Base-by-base conservation (phyloP, 2,113 vertebrate genomes). In the Peromyscus polionotus region DNA sequence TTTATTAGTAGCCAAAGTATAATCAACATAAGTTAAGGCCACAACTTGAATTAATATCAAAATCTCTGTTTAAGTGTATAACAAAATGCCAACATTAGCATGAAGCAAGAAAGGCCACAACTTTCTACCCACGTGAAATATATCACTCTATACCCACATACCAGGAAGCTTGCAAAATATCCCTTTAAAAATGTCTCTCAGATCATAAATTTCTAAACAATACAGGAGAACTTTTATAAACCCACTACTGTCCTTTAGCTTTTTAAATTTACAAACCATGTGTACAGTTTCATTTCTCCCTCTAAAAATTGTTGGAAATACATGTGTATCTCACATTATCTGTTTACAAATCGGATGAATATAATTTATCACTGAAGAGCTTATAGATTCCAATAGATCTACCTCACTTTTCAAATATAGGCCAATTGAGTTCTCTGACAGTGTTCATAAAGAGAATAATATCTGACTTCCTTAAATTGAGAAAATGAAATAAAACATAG, bases 61-160 rank as follows among this genome's bases (percentile, higher is more conserved):
- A 97, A 73, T 75, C 65, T 93, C 31, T 51, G 80, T 83, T 96
- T 79, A 61, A 95, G 68, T 89, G 20, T 94, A 54, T 92, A 95
- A 95, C 68, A 95, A 97, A 97, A 97, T 95, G 95, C 39, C 93
- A 95, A 83, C 24, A 94, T 97, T 91, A 97, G 54, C 85, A 89
- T 91, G 91, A 94, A 89, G 5, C 42, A 95, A 87, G 72, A 96
- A 90, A 81, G 67, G 42, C 72, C 81, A 87, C 36, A 96, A 73
- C 3, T 93, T 77, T 96, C 14, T 87, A 81, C 10, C 48, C 24
- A 75, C 59, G 72, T 94, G 75, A 96, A 95, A 76, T 80, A 75
- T 73, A n/a, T 92, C 20, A 92, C 42, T 88, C 24, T n/a, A 3
- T 57, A 84, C 24, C 16, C 83, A 45, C 51, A 86, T 3, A 77